A percentile compares a stretch with the other conserved stretches of the same genome.
Conservation (phyloP, 2,113 vertebrate species). For the Brachyistius frenatus region DNA sequence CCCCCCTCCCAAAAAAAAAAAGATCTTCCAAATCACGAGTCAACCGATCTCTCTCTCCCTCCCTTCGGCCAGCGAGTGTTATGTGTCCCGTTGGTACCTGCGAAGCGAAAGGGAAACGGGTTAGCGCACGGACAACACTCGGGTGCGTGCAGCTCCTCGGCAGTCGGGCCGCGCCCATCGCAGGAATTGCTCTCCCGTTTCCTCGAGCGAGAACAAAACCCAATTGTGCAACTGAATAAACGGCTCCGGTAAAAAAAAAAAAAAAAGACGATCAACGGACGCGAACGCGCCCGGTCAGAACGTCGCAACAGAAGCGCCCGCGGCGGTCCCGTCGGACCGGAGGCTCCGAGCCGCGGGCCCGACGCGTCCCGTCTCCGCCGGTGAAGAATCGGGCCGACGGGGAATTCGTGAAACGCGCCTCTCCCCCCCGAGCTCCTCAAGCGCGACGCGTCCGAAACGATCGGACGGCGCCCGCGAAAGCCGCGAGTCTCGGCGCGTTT, state of each 20-base stretch:
- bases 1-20: too few species aligned
- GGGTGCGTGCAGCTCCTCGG: not conserved
- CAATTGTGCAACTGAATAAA: not conserved
- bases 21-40: slow-evolving; percentile 65
- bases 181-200: not conserved
- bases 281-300: not conserved
- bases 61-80: slow-evolving; percentile 55
- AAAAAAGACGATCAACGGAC: not conserved
- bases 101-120: slow-evolving; percentile 1
- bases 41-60: slow-evolving; percentile 61
- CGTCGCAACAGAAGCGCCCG: not conserved
- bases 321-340: too few species aligned
- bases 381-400: too few species aligned
- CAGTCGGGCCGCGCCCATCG: slow-evolving; percentile 26
- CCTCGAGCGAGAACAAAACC: not conserved
- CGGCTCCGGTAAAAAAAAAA: not conserved
- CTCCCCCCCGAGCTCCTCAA: too few species aligned
- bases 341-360: too few species aligned
- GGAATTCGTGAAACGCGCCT: too few species aligned
- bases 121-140: not conserved
- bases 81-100: slow-evolving; percentile 84
- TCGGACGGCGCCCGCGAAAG: too few species aligned
- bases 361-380: too few species aligned
- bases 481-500: too few species aligned
- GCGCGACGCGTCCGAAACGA: too few species aligned